These are phyloP conservation scores for Sceloporus tristichus DNA, from an alignment of 2,113 vertebrate genomes.

Conservation along the genomic window DNA sequence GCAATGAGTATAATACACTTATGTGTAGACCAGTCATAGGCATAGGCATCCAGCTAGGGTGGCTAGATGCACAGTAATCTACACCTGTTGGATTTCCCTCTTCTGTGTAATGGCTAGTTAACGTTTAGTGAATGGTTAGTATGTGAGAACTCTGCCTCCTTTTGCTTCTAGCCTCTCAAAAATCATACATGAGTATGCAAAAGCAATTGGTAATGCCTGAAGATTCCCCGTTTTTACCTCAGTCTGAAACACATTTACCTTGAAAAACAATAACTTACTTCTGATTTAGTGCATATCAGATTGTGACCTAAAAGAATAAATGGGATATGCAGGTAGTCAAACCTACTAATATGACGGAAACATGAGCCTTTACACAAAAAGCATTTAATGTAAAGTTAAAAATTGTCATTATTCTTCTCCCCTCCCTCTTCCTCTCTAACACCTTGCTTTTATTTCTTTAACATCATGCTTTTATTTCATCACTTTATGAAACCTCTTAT, in stretches of 20 bases:
- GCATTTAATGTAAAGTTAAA: conserved; percentile 37
- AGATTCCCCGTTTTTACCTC: not conserved
- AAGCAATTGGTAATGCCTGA: not conserved
- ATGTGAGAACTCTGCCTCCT: not conserved
- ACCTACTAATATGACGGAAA: conserved; percentile 25
- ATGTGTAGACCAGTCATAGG: too few relatives aligned
- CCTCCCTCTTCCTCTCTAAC: not conserved
- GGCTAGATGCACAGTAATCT: not conserved
- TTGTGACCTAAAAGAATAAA: not conserved
- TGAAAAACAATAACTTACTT: not conserved
- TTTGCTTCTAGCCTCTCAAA: not conserved
- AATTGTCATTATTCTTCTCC: not conserved
- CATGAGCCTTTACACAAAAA: not conserved
- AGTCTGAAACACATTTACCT: not conserved
- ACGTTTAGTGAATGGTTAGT: too few relatives aligned
- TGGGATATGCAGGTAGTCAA: not conserved
- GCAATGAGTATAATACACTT: too few relatives aligned
- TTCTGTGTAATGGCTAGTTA: not conserved
- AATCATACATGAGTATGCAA: not conserved
- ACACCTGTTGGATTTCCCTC: not conserved
- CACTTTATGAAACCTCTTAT: not conserved
- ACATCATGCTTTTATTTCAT: conserved; percentile 19
- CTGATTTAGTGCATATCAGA: not conserved
- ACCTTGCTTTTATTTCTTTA: not conserved
- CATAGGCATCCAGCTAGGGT: not conserved